phyloP scores from a whole-genome alignment of 2,797 vertebrate genomes.

The Chiloscyllium punctatum region DNA sequence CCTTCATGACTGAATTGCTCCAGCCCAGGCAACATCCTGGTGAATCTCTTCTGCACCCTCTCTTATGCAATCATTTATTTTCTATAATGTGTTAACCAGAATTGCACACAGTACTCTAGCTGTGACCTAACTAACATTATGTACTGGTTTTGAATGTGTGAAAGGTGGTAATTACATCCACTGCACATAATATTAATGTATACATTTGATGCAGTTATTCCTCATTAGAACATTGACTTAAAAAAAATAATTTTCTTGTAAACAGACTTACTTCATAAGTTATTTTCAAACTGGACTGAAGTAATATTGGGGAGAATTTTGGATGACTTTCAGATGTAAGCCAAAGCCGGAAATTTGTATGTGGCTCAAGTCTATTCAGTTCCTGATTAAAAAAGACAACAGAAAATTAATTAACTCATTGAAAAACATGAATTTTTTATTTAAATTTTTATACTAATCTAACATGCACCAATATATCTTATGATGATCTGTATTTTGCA shows the following conservation, averaged over 20 bases:
- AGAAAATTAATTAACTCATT: conserved; percentile 17
- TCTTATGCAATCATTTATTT: no score
- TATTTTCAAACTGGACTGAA: conserved; percentile 93
- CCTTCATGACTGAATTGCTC: no score
- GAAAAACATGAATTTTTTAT: neutral
- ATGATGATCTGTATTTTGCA: no score
- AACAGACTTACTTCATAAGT: conserved; percentile 78
- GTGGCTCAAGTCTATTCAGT: conserved; percentile 77
- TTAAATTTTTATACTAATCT: neutral
- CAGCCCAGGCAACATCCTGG: no score
- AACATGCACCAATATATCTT: neutral
- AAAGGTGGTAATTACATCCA: neutral
- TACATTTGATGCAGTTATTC: neutral
- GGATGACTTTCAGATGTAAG: conserved; percentile 88
- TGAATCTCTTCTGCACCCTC: no score
- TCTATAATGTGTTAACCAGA: no score
- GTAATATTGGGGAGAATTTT: conserved; percentile 80
- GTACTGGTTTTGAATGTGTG: neutral
- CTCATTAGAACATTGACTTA: neutral
- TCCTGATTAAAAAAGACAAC: conserved; percentile 62
- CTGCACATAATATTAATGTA: neutral
- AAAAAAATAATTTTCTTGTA: neutral
- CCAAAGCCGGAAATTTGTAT: conserved; percentile 89
- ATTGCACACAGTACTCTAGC: no score
- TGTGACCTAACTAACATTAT: no score